phyloP scores from a whole-genome alignment of 2,113 vertebrate genomes.

The Heptranchias perlo region DNA sequence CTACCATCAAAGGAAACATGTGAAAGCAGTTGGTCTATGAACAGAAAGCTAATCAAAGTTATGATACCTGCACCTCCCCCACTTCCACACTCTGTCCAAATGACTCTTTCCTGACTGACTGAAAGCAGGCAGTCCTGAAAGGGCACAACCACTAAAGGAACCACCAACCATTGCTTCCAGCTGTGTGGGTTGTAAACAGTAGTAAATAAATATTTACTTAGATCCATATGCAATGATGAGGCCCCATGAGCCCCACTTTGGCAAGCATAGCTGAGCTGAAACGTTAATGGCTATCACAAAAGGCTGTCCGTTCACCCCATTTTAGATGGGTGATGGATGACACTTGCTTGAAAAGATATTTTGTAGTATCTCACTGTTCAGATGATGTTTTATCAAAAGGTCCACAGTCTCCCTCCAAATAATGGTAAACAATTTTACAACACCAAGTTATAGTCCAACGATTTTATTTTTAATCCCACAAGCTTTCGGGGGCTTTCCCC shows the following conservation, averaged over 20 bases:
- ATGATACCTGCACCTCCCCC: background rate
- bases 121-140: background rate
- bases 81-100: background rate
- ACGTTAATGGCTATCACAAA: background rate
- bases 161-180: background rate
- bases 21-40: background rate
- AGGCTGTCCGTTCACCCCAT: background rate
- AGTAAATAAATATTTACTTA: constrained; percentile 16
- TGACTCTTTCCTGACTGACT: background rate
- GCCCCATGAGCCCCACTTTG: background rate
- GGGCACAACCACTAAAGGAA: background rate
- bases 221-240: background rate
- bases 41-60: constrained; percentile 8
- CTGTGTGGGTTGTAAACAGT: constrained; percentile 3
- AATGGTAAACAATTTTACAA: no score
- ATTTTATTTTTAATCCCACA: no score
- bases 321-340: background rate
- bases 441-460: no score
- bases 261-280: background rate
- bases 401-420: background rate
- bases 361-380: background rate
- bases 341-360: background rate
- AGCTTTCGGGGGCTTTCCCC: no score
- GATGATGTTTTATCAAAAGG: background rate
- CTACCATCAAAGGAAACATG: background rate